phyloP scores from a whole-genome alignment of 2,797 vertebrate genomes.

The Hyperoplus lanceolatus region DNA sequence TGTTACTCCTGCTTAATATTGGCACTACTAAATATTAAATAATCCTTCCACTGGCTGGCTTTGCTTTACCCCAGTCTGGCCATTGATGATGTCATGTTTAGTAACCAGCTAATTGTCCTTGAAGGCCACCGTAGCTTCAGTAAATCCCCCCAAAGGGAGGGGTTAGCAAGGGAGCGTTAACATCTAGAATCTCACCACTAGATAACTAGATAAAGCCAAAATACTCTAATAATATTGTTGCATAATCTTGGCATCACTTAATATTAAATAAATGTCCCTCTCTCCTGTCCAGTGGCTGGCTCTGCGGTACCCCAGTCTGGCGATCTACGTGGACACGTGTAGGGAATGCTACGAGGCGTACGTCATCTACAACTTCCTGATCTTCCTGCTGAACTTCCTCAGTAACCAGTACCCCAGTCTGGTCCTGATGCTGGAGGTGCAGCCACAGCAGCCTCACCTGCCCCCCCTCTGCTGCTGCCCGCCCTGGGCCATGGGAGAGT shows the following conservation, averaged over 20 bases:
- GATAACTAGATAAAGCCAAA: too few species aligned
- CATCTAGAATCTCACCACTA: too few species aligned
- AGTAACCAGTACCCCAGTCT: slow-evolving; percentile 94
- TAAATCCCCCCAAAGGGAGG: too few species aligned
- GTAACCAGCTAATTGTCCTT: slow-evolving; percentile 42
- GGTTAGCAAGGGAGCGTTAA: too few species aligned
- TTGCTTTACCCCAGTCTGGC: slow-evolving; percentile 94
- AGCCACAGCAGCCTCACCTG: slow-evolving; percentile 95
- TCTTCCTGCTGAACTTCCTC: slow-evolving; percentile 95
- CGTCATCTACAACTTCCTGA: slow-evolving; percentile 99
- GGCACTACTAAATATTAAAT: neutral
- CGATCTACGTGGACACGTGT: slow-evolving; percentile 98
- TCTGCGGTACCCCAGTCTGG: slow-evolving; percentile 93
- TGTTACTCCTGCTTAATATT: neutral
- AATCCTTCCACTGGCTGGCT: slow-evolving; percentile 89
- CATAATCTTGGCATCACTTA: neutral
- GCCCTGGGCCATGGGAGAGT: slow-evolving; percentile 98
- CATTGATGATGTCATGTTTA: slow-evolving; percentile 97
- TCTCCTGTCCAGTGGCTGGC: slow-evolving; percentile 90
- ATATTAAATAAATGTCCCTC: neutral
- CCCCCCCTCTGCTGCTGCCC: slow-evolving; percentile 96
- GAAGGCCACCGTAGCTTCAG: too few species aligned
- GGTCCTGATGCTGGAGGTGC: slow-evolving; percentile 94
- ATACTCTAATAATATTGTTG: too few species aligned
- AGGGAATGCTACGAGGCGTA: slow-evolving; percentile 98